Base-by-base conservation (phyloP, 2,888 invertebrate genomes). In the Belgica antarctica region DNA sequence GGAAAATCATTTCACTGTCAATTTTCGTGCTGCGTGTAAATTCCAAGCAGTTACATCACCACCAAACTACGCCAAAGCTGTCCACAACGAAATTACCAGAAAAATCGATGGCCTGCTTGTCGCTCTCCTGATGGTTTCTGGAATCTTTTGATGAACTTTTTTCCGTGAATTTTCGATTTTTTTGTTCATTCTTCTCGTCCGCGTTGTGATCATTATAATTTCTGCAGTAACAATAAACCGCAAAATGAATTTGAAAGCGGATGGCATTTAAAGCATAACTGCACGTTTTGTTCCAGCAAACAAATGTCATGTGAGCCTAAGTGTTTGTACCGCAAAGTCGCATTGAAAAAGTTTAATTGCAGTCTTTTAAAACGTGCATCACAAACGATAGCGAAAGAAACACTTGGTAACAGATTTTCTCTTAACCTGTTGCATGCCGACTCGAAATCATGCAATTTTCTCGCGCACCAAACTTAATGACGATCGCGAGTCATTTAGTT, bases 121-220 rank as follows among this genome's bases (percentile, higher is more conserved):
- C 8, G 41, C 10, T 41, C 15, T n/a, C 2, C 41, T 41, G 19
- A 66, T 28, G 28, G 52, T 5, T 52, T 66, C 8, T 28, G 28
- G 52, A 66, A 47, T 52, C 47, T 66, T 66, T 66, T 66, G 66
- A 66, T 66, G 47, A 47, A 47, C 31, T 27, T 66, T 47, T 66
- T 62, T 41, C 63, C 24, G 41, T n/a, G 17, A 17, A 25, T 46
- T 24, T 47, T 27, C 22, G n/a, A 47, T 15, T 41, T 19, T 62
- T 28, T 62, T 34, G n/a, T 22, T 59, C 7, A 24, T 27, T 27
- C 17, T 27, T 61, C 10, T 17, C 61, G 12, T 47, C 47, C 27
- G 12, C 66, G 66, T 7, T 22, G 7, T 34, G 52, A 63, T 47
- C 47, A 66, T 66, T 66, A 66, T 66, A 66, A 62, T 62, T 34